A percentile compares a stretch with the other conserved stretches of the same genome.
Evolutionary conservation across 2,888 invertebrate genomes (phyloP).

Genomic region (Invenusta paracnida): DNA sequence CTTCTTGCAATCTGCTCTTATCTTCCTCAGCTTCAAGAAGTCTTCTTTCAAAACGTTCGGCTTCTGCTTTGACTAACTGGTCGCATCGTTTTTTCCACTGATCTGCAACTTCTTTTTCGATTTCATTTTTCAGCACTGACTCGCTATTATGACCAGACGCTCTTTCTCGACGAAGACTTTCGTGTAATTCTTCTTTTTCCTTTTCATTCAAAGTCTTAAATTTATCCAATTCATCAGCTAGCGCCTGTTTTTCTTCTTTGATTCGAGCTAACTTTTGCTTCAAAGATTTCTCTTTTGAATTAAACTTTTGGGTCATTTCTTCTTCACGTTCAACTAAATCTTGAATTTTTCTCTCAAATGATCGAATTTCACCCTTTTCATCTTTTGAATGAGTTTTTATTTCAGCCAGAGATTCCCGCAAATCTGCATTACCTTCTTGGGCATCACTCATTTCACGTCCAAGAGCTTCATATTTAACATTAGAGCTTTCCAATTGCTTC

Average conservation of each 20-base stretch:
- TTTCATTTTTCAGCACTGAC: not conserved
- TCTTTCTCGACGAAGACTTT: conserved; percentile 3
- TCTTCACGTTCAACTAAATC: not conserved
- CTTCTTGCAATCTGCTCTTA: not conserved
- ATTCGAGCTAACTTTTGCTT: not conserved
- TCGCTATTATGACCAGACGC: not conserved
- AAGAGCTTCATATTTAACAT: not conserved
- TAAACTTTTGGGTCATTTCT: not conserved
- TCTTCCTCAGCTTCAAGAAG: conserved; percentile 11
- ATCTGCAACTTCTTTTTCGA: conserved; percentile 21
- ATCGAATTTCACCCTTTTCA: not conserved
- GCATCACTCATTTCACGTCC: not conserved
- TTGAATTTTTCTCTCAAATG: not conserved
- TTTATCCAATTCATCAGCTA: not conserved
- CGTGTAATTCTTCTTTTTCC: not conserved
- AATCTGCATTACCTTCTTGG: not conserved
- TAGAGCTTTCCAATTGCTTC: not conserved
- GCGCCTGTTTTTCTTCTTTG: not conserved
- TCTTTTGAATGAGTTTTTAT: conserved; percentile 5
- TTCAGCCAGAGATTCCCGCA: not conserved
- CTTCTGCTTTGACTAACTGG: not conserved
- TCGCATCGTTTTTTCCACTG: conserved; percentile 8
- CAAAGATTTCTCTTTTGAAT: not conserved
- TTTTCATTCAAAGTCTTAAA: not conserved
- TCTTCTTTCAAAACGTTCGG: conserved; percentile 8